Percentiles rank a stretch among this genome's conserved stretches.
Evolutionary conservation across 2,888 invertebrate genomes (phyloP).

Genomic region (Cenopis cana): DNA sequence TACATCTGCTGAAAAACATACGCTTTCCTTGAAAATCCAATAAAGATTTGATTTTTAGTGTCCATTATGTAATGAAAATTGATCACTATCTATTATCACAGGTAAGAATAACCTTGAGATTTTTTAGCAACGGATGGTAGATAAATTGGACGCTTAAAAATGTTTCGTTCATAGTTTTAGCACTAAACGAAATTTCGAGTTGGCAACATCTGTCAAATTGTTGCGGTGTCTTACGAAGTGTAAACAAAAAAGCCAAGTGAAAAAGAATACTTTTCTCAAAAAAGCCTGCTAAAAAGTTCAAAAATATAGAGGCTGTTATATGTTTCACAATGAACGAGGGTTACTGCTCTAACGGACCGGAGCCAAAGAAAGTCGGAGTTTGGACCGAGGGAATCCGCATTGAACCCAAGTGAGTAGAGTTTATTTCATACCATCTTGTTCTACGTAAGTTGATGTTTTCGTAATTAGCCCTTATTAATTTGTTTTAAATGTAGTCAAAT

Average conservation of each 20-base stretch:
- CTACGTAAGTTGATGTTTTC: neutral
- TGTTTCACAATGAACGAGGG: constrained; percentile 64
- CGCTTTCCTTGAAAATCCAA: too few species aligned
- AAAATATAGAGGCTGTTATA: neutral
- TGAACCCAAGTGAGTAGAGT: constrained; percentile 70
- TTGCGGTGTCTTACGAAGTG: too few species aligned
- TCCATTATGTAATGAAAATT: too few species aligned
- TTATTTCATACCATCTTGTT: neutral
- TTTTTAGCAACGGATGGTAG: too few species aligned
- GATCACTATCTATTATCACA: too few species aligned
- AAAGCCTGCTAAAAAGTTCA: neutral
- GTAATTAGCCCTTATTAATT: neutral
- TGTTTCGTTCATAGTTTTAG: too few species aligned
- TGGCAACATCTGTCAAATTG: too few species aligned
- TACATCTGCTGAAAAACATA: too few species aligned
- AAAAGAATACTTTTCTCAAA: neutral
- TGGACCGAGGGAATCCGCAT: constrained; percentile 79
- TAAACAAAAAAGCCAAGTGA: neutral
- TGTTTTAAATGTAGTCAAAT: neutral
- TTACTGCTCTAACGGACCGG: constrained; percentile 64
- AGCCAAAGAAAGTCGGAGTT: constrained; percentile 77
- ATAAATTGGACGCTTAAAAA: too few species aligned
- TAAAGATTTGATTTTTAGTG: too few species aligned
- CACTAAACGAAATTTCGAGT: too few species aligned
- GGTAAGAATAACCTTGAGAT: too few species aligned